Conservation (phyloP, 2,888 invertebrate genomes). For the Dicranocentrus wangi region DNA sequence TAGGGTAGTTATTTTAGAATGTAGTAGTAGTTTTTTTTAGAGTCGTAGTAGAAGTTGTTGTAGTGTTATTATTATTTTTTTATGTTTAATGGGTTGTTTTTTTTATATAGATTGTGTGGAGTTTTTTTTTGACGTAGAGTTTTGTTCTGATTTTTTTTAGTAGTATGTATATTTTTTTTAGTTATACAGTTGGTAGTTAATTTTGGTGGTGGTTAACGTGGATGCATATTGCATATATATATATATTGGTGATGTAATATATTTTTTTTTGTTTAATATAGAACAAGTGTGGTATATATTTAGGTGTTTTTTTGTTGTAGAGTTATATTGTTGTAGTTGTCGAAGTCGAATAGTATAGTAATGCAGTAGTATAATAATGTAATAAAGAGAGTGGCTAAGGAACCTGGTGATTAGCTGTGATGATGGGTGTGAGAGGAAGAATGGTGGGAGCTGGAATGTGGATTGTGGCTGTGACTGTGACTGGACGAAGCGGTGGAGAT, state of each 20-base stretch:
- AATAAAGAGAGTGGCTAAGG: constrained; percentile 67
- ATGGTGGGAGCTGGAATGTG: constrained; percentile 69
- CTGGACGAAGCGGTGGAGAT: constrained; percentile 72
- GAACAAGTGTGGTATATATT: neutral
- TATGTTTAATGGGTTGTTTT: neutral
- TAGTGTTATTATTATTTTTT: neutral
- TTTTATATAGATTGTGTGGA: neutral
- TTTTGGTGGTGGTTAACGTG: constrained; percentile 2
- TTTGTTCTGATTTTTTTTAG: neutral
- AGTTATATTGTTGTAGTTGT: neutral
- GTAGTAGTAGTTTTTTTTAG: constrained; percentile 12
- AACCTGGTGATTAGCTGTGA: constrained; percentile 73
- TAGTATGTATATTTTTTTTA: neutral
- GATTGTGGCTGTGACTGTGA: constrained; percentile 68
- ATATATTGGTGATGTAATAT: constrained; percentile 1
- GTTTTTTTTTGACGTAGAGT: neutral
- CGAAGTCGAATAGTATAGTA: neutral
- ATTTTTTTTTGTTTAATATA: neutral
- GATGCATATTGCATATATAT: too few species aligned
- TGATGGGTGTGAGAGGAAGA: constrained; percentile 69
- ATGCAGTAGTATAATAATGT: constrained; percentile 29
- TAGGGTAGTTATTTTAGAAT: too few species aligned
- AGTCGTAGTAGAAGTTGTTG: neutral
- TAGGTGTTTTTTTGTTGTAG: neutral
- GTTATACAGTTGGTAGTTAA: neutral